Percentiles rank a stretch among this genome's conserved stretches.
Evolutionary conservation across 2,113 vertebrate genomes (phyloP).

Genomic region (Turdus rufiventris): DNA sequence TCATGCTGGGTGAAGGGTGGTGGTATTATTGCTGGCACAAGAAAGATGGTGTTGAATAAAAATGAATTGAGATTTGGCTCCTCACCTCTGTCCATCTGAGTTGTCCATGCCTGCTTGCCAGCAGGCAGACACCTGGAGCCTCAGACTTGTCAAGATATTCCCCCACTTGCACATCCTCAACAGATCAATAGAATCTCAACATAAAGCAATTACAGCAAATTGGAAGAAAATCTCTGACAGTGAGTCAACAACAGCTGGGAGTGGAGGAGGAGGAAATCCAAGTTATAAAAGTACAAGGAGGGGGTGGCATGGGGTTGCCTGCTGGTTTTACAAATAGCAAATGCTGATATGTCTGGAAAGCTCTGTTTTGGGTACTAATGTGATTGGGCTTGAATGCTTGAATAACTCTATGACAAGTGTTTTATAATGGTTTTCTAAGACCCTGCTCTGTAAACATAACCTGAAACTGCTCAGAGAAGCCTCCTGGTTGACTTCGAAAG

Average conservation of each 20-base stretch:
- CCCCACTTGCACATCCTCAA: rapidly evolving
- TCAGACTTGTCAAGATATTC: background rate
- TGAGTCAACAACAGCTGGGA: background rate
- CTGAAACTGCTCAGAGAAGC: background rate
- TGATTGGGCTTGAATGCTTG: background rate
- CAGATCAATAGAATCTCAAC: background rate
- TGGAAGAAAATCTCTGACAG: background rate
- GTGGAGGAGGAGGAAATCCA: background rate
- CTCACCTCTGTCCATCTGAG: background rate
- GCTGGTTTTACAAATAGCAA: background rate
- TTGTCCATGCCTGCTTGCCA: background rate
- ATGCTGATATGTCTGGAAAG: background rate
- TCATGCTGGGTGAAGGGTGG: background rate
- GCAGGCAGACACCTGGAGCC: background rate
- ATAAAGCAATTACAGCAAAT: background rate
- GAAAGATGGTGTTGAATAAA: background rate
- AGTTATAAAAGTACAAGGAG: background rate
- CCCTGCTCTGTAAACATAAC: background rate
- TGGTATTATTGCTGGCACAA: background rate
- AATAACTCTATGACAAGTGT: background rate
- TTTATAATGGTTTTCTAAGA: background rate
- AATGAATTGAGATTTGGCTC: background rate
- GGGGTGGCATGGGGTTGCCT: background rate
- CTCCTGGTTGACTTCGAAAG: background rate
- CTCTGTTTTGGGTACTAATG: background rate